phyloP scores from a whole-genome alignment of 2,888 invertebrate genomes.

The Latheticus oryzae region DNA sequence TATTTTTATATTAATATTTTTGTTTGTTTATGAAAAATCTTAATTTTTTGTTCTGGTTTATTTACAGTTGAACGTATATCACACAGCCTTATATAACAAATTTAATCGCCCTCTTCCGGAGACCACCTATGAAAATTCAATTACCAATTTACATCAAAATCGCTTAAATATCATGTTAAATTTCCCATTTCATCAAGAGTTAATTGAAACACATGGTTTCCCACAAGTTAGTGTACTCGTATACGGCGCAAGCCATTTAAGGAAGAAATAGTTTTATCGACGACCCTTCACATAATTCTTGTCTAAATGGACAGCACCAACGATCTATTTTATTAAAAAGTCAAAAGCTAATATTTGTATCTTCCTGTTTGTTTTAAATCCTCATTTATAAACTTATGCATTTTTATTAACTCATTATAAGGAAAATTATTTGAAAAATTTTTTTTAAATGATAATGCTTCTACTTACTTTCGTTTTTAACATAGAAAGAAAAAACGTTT shows the following conservation, averaged over 20 bases:
- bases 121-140: constrained; percentile 36
- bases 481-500: constrained; percentile 19
- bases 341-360: constrained; percentile 58
- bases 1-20: too few relatives aligned
- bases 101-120: too few relatives aligned
- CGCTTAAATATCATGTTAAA: constrained; percentile 29
- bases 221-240: constrained; percentile 14
- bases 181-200: constrained; percentile 33
- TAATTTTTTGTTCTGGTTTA: too few relatives aligned
- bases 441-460: constrained; percentile 38
- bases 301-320: constrained; percentile 52
- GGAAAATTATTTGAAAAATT: constrained; percentile 17
- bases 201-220: constrained; percentile 35
- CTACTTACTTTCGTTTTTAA: constrained; percentile 24
- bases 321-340: constrained; percentile 56
- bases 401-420: constrained; percentile 59
- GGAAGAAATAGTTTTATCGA: constrained; percentile 40
- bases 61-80: too few relatives aligned
- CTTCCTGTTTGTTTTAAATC: constrained; percentile 58
- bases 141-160: constrained; percentile 35
- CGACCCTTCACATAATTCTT: constrained; percentile 51
- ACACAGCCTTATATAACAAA: too few relatives aligned
- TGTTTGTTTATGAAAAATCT: too few relatives aligned
- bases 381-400: constrained; percentile 52
- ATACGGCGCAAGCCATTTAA: constrained; percentile 32